A percentile compares a stretch with the other conserved stretches of the same genome.
Conservation (phyloP, 2,888 invertebrate genomes). For the Drosophila longiperda region DNA sequence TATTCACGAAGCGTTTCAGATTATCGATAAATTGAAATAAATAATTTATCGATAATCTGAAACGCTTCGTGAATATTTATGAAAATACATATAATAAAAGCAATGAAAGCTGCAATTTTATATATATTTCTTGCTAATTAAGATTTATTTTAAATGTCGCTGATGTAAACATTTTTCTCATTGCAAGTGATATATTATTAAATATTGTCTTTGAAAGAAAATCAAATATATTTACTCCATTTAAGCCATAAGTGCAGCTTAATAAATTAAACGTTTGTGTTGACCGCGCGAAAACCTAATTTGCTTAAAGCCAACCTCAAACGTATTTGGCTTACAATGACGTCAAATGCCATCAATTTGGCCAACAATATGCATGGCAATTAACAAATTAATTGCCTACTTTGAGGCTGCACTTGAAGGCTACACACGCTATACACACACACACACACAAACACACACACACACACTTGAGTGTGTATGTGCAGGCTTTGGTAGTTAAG, state of each 20-base stretch:
- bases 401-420: constrained; percentile 66
- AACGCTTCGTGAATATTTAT: neutral
- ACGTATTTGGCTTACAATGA: constrained; percentile 24
- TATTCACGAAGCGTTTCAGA: neutral
- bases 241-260: constrained; percentile 18
- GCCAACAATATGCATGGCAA: constrained; percentile 69
- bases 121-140: neutral
- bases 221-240: neutral
- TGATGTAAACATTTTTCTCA: neutral
- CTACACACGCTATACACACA: constrained; percentile 19
- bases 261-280: constrained; percentile 28
- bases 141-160: too few relatives aligned
- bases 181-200: neutral
- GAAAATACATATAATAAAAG: neutral
- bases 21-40: neutral
- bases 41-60: neutral
- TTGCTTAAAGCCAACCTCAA: constrained; percentile 37
- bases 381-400: constrained; percentile 77
- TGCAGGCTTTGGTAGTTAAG: constrained; percentile 35
- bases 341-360: constrained; percentile 68
- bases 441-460: constrained; percentile 16
- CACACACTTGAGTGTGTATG: constrained; percentile 9
- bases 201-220: neutral
- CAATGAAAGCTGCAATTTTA: neutral
- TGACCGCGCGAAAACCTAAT: constrained; percentile 62